Evolutionary conservation across 2,113 vertebrate genomes (phyloP), one percentile per base, ranked within the genome.

Genomic region (Paratilapia polleni): DNA sequence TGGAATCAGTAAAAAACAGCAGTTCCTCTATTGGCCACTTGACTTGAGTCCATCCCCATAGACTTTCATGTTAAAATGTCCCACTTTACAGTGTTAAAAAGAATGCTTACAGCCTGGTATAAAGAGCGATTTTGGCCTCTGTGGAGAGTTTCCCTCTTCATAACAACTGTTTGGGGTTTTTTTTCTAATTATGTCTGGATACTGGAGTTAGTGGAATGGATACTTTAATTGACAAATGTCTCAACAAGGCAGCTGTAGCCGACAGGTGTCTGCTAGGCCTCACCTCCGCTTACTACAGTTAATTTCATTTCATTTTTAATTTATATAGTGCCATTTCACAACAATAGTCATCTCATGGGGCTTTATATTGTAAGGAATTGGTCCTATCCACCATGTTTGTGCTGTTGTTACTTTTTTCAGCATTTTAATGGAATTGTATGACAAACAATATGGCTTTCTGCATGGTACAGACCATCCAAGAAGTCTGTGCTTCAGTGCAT

Each of bases 321-420:
- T 70, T 24, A 19, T 49, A 20, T 9, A 28, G 66, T 15, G 20
- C 15, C 12, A 28, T 13, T 28, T 49, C 15, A 49, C 0, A 26
- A 70, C 5, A 28, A 4, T 14, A 20, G 43, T 70, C 66, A 47
- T 14, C 41, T 47, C 64, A 26, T 26, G 64, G 22, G 38, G 66
- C 15, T 70, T 70, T 49, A 49, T 28, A 70, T 13, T 20, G 47
- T 13, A 49, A 49, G 41, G 15, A 68, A 26, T 15, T 47, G 41
- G 64, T 26, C 0, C 38, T 6, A n/a, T 47, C 2, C 22, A 19
- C 2, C 0, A 2, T 17, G 63, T 66, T 66, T 7, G 36, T 43
- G 36, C 63, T 66, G 63, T 66, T 66, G n/a, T 66, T 24, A 36
- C n/a, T 8, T 24, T 47, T 68, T 68, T 11, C 41, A 66, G 24